A percentile compares a stretch with the other conserved stretches of the same genome.
These are phyloP conservation scores for Mirounga angustirostris DNA, from an alignment of 2,113 vertebrate species.

Conservation along the genomic window DNA sequence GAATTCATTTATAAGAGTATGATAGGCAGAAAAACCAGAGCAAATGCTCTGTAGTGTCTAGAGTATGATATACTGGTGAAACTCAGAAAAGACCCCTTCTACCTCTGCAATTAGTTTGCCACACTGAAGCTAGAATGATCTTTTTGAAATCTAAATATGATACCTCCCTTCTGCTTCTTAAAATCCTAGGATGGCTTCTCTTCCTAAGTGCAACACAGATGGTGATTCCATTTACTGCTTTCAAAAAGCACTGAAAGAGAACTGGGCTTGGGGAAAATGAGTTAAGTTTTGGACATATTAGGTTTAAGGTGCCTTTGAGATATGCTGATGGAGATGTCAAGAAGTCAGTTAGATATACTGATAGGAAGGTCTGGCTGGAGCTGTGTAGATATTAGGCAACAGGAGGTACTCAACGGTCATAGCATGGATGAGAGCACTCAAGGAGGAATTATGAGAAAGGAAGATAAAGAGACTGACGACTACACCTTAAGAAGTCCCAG, in stretches of 20 bases:
- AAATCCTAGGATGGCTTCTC: not conserved
- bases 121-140: not conserved
- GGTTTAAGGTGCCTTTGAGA: not conserved
- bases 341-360: not conserved
- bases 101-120: not conserved
- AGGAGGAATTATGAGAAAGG: not conserved
- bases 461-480: not conserved
- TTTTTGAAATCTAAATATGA: slow-evolving; percentile 2
- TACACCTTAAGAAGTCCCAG: not conserved
- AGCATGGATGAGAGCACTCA: not conserved
- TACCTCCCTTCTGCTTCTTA: not conserved
- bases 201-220: not conserved
- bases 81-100: not conserved
- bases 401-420: not conserved
- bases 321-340: not conserved
- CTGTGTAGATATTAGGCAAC: not conserved
- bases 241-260: not conserved
- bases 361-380: not conserved
- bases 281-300: not conserved
- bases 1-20: not conserved
- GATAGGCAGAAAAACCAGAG: not conserved
- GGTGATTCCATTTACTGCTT: not conserved
- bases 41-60: not conserved
- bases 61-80: not conserved
- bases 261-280: not conserved